Evolutionary conservation across 2,113 vertebrate species (phyloP).

Genomic region (Conger conger): DNA sequence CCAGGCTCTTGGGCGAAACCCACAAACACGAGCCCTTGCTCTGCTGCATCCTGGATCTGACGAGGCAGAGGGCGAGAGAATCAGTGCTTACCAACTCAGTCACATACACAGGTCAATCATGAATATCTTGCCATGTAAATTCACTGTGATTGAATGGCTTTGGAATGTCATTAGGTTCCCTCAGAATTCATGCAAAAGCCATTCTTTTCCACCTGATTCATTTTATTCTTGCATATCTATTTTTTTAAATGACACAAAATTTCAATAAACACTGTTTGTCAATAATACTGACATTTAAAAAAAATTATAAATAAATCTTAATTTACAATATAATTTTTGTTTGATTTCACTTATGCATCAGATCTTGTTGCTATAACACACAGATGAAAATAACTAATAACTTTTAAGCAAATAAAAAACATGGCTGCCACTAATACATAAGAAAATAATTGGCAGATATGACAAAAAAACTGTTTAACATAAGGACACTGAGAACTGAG

Average conservation of each 20-base stretch:
- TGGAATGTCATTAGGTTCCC: neutral
- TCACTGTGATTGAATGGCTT: neutral
- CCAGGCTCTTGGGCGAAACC: conserved; percentile 85
- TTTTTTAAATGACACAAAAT: neutral
- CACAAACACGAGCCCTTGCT: conserved; percentile 89
- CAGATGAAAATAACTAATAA: neutral
- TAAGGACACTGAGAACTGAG: neutral
- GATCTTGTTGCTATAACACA: neutral
- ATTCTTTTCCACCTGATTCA: neutral
- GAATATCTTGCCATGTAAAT: neutral
- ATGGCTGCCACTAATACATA: neutral
- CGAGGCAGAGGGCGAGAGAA: conserved; percentile 52
- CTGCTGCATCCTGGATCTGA: conserved; percentile 93
- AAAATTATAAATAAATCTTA: neutral
- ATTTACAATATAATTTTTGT: neutral
- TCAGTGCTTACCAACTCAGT: neutral
- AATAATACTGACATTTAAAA: neutral
- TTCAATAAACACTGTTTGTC: neutral
- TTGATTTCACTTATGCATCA: neutral
- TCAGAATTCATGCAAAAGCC: neutral
- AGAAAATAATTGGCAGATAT: neutral
- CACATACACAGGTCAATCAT: neutral
- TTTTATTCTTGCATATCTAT: neutral
- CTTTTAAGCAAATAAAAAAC: neutral
- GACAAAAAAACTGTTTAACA: neutral